phyloP scores from a whole-genome alignment of 2,797 vertebrate genomes.

The Danio albolineatus region DNA sequence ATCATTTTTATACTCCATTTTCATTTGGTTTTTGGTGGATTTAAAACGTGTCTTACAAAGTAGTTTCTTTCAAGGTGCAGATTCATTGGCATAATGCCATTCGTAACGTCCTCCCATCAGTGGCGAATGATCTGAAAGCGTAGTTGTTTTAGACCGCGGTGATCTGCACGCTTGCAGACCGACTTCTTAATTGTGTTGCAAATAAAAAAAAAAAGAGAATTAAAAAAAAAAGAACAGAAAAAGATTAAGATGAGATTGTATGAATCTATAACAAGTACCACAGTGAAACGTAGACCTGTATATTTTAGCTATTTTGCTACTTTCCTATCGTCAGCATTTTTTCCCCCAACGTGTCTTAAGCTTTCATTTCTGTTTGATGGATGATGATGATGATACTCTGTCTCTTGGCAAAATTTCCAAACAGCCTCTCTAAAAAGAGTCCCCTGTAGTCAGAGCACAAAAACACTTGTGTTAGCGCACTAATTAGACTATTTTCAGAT shows the following conservation, averaged over 20 bases:
- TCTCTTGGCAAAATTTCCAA: not conserved
- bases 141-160: slow-evolving; percentile 24
- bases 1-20: slow-evolving; percentile 4
- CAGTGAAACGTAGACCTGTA: slow-evolving; percentile 38
- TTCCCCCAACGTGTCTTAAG: not conserved
- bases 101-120: slow-evolving; percentile 2
- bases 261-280: slow-evolving; percentile 33
- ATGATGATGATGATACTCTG: slow-evolving; percentile 39
- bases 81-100: slow-evolving; percentile 44
- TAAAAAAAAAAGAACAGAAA: slow-evolving; percentile 7
- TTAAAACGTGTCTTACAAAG: slow-evolving; percentile 25
- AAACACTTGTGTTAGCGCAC: slow-evolving; percentile 33
- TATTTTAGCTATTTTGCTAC: slow-evolving; percentile 40
- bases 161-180: not conserved
- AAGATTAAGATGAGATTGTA: slow-evolving; percentile 2
- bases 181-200: slow-evolving; percentile 32
- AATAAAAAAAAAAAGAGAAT: slow-evolving; percentile 5
- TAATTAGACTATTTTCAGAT: slow-evolving; percentile 26
- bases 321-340: slow-evolving; percentile 5
- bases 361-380: slow-evolving; percentile 31
- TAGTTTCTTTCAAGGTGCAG: slow-evolving; percentile 35
- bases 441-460: slow-evolving; percentile 35
- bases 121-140: slow-evolving; percentile 13
- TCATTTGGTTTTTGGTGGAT: slow-evolving; percentile 1
- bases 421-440: slow-evolving; percentile 5